Evolutionary conservation across 2,888 invertebrate genomes (phyloP).

Genomic region (Mantis religiosa): DNA sequence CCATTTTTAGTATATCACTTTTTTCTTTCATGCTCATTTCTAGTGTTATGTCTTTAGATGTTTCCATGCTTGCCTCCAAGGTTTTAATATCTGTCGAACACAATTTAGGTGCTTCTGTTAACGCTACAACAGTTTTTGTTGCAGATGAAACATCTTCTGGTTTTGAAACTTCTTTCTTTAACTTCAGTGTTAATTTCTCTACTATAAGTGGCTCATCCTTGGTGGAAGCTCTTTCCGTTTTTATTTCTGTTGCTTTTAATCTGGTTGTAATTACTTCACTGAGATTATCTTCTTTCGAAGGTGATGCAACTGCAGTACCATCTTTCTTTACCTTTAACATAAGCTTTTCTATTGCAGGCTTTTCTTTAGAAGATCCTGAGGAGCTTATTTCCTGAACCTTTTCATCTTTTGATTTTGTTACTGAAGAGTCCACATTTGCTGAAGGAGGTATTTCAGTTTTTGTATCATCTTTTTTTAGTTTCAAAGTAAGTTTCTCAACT

Average conservation of each 20-base stretch:
- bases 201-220: not conserved
- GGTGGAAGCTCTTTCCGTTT: not conserved
- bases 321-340: slow-evolving; percentile 21
- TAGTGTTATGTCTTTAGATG: not conserved
- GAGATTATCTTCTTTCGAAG: not conserved
- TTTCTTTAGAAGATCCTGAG: not conserved
- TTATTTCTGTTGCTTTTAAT: slow-evolving; percentile 1
- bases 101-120: not conserved
- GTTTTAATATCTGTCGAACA: not conserved
- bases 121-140: not conserved
- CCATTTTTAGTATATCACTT: slow-evolving; percentile 3
- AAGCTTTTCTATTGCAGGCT: slow-evolving; percentile 20
- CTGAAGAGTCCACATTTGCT: not conserved
- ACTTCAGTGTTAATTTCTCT: slow-evolving; percentile 25
- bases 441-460: not conserved
- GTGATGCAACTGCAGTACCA: not conserved
- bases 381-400: not conserved
- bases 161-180: slow-evolving; percentile 22
- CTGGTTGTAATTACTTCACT: not conserved
- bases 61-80: not conserved
- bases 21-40: not conserved
- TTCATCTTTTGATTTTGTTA: not conserved
- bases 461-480: slow-evolving; percentile 8
- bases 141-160: not conserved
- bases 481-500: slow-evolving; percentile 3